Conservation (phyloP, 2,888 invertebrate genomes). For the Mylabris sibirica region DNA sequence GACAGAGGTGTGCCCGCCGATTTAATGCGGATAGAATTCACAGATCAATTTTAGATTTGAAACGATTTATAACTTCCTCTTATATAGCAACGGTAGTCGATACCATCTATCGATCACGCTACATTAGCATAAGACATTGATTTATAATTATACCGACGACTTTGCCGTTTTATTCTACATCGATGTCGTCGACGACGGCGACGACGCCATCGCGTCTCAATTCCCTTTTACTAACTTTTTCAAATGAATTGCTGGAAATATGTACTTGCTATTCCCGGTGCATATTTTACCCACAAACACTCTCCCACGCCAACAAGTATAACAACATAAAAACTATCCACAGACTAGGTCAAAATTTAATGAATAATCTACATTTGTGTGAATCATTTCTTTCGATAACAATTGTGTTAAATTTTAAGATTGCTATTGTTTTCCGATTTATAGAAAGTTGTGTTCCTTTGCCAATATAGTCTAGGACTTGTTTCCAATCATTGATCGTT, state of each 20-base stretch:
- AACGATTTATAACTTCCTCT: slow-evolving; percentile 63
- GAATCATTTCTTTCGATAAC: background rate
- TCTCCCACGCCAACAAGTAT: slow-evolving; percentile 15
- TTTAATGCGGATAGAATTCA: slow-evolving; percentile 60
- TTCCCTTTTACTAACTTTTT: slow-evolving; percentile 34
- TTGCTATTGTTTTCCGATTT: slow-evolving; percentile 1
- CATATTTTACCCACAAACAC: slow-evolving; percentile 15
- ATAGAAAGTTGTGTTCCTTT: slow-evolving; percentile 17
- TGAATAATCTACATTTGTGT: background rate
- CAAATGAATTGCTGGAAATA: slow-evolving; percentile 47
- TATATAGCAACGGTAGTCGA: slow-evolving; percentile 54
- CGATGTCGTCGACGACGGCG: slow-evolving; percentile 29
- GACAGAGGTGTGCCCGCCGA: slow-evolving; percentile 58
- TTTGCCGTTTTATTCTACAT: slow-evolving; percentile 24
- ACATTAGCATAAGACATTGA: slow-evolving; percentile 63
- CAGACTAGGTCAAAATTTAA: background rate
- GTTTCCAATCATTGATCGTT: slow-evolving; percentile 35
- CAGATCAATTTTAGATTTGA: slow-evolving; percentile 62
- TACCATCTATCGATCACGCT: slow-evolving; percentile 61
- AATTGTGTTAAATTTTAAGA: background rate
- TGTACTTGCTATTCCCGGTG: slow-evolving; percentile 36
- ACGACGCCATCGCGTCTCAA: slow-evolving; percentile 26
- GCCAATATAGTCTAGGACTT: slow-evolving; percentile 23
- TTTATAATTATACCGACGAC: slow-evolving; percentile 59
- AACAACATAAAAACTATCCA: background rate